A percentile compares a stretch with the other conserved stretches of the same genome.
Evolutionary conservation across 2,113 vertebrate genomes (phyloP).

Genomic region (rabbit (Oryctolagus cuniculus)): DNA sequence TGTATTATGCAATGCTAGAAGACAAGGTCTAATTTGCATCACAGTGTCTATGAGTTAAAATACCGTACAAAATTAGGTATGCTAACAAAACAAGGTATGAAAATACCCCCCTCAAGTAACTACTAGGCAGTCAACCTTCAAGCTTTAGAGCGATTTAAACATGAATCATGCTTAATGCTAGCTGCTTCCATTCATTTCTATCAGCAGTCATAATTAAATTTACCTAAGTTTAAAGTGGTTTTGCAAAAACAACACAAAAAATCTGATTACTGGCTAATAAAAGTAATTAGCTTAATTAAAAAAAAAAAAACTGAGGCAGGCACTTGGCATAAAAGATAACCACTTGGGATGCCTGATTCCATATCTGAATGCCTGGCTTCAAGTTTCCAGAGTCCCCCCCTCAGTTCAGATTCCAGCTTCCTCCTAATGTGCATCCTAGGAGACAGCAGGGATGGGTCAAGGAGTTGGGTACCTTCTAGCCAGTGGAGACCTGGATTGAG

Average conservation of each 20-base stretch:
- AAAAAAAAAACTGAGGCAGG: neutral
- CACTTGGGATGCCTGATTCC: too few species aligned
- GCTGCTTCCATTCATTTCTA: constrained; percentile 46
- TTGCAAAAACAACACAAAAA: constrained; percentile 14
- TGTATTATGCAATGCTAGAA: neutral
- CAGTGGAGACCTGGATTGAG: too few species aligned
- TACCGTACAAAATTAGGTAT: constrained; percentile 9
- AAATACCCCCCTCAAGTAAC: neutral
- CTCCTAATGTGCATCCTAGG: too few species aligned
- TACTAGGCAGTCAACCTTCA: constrained; percentile 14
- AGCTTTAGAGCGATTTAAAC: constrained; percentile 36
- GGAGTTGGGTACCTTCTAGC: too few species aligned
- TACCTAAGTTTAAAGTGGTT: constrained; percentile 24
- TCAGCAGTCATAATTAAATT: constrained; percentile 15
- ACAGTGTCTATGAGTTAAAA: neutral
- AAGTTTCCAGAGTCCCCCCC: too few species aligned
- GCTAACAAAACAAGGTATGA: neutral
- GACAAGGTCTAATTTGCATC: neutral
- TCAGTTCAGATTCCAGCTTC: too few species aligned
- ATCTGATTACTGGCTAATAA: constrained; percentile 9
- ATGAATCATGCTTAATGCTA: neutral
- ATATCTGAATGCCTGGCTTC: too few species aligned
- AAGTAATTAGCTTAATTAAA: neutral
- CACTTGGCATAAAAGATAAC: too few species aligned
- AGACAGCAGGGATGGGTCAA: too few species aligned